These are phyloP conservation scores for Pristionchus japonicus DNA, from an alignment of 2,888 invertebrate genomes.

Conservation along the genomic window DNA sequence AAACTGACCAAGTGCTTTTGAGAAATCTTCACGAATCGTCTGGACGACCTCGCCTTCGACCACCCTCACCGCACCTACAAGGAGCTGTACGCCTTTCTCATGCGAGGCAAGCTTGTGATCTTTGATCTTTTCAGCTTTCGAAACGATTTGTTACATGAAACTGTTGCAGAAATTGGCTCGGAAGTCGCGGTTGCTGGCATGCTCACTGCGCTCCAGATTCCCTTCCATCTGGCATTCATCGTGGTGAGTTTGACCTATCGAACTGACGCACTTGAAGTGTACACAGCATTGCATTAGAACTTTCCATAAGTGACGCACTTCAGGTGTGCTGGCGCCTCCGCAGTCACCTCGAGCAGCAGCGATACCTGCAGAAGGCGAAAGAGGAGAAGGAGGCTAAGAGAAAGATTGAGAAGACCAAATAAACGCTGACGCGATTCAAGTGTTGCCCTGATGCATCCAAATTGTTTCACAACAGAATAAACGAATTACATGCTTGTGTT, in stretches of 20 bases:
- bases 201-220: background rate
- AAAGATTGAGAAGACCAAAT: background rate
- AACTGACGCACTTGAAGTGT: background rate
- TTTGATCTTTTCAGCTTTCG: too few relatives aligned
- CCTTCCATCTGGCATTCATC: background rate
- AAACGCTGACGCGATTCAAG: background rate
- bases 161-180: background rate
- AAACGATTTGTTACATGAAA: too few relatives aligned
- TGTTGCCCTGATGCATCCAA: background rate
- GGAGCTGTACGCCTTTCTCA: background rate
- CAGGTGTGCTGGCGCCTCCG: conserved; percentile 12
- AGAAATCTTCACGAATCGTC: background rate
- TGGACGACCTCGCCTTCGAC: conserved; percentile 5
- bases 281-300: background rate
- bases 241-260: background rate
- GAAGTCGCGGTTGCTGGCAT: background rate
- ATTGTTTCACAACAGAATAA: background rate
- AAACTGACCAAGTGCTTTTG: too few relatives aligned
- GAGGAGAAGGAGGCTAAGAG: background rate
- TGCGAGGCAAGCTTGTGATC: background rate
- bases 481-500: background rate
- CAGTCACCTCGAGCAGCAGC: background rate
- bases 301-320: conserved; percentile 7
- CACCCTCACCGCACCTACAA: background rate
- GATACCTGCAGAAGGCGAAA: background rate